Percentiles rank a stretch among this genome's conserved stretches.
These are phyloP conservation scores for Nemoura dubitans DNA, from an alignment of 2,888 invertebrate species.

Conservation along the genomic window DNA sequence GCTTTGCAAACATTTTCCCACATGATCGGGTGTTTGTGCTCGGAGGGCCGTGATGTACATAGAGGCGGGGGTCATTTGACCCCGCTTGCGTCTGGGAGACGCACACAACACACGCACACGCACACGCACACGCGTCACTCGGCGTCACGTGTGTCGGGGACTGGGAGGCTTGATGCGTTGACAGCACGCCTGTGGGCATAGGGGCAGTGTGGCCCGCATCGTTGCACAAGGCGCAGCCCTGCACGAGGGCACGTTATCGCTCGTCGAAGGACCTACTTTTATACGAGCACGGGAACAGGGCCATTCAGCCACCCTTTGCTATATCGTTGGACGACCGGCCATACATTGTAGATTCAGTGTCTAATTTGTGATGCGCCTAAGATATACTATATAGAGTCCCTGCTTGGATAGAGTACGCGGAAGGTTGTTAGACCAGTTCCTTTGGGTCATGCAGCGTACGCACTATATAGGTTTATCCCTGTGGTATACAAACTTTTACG, in stretches of 20 bases:
- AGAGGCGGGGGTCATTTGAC: not conserved
- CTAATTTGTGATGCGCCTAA: too few species aligned
- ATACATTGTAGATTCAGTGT: too few species aligned
- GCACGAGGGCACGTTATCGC: not conserved
- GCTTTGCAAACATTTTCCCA: not conserved
- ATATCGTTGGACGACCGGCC: too few species aligned
- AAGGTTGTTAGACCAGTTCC: too few species aligned
- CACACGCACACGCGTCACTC: not conserved
- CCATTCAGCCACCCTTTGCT: not conserved
- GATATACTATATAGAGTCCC: too few species aligned
- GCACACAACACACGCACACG: not conserved
- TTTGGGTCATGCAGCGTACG: too few species aligned
- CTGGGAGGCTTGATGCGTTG: not conserved
- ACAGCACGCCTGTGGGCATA: slow-evolving; percentile 22
- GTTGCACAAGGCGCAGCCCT: not conserved
- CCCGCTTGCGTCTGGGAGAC: not conserved
- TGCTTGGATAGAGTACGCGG: too few species aligned
- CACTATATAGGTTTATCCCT: too few species aligned
- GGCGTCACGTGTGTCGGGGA: too few species aligned
- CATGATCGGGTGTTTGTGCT: not conserved
- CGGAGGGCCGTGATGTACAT: not conserved
- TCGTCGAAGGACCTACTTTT: not conserved
- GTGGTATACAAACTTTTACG: too few species aligned
- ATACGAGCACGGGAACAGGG: not conserved
- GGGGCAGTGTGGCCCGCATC: slow-evolving; percentile 17